phyloP scores from a whole-genome alignment of 2,113 vertebrate genomes.

The Crotalus horridus region DNA sequence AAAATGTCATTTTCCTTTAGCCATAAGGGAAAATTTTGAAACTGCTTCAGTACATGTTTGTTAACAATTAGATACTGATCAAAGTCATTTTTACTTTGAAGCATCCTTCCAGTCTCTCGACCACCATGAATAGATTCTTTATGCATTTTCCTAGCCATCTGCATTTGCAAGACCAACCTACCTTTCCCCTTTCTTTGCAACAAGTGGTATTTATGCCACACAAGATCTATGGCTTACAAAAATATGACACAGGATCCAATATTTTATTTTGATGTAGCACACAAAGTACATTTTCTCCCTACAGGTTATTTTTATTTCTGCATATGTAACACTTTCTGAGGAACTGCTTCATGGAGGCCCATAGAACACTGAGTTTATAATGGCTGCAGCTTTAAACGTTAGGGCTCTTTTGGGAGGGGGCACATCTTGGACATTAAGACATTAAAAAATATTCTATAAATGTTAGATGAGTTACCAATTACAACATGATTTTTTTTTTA shows the following conservation, averaged over 20 bases:
- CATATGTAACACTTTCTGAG: constrained; percentile 9
- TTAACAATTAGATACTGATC: neutral
- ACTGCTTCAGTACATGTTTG: neutral
- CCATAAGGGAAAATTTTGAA: neutral
- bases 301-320: neutral
- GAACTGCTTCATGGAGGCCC: neutral
- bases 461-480: constrained; percentile 54
- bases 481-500: constrained; percentile 52
- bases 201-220: neutral
- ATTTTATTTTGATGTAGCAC: neutral
- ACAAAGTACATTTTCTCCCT: neutral
- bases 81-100: neutral
- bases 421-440: constrained; percentile 21
- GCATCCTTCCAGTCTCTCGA: neutral
- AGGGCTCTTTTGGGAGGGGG: neutral
- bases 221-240: neutral
- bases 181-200: neutral
- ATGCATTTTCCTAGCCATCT: neutral
- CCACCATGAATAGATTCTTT: neutral
- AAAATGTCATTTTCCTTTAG: neutral
- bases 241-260: neutral
- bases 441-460: constrained; percentile 50
- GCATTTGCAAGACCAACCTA: neutral
- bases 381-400: neutral
- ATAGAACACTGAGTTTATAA: neutral